Evolutionary conservation across 2,888 invertebrate genomes (phyloP).

Genomic region (Piscicola geometra): DNA sequence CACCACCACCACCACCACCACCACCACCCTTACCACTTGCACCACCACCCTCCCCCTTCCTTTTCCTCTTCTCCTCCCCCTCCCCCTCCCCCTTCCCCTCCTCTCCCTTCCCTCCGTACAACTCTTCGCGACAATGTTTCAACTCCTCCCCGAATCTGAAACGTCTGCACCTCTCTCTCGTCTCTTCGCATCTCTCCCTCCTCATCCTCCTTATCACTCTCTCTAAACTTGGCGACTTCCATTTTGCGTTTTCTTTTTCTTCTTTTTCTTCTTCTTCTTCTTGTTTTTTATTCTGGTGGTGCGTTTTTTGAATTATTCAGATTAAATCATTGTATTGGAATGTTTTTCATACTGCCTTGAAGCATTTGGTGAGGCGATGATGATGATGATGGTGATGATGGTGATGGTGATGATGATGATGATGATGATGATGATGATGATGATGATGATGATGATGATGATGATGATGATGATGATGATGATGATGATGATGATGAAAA

Average conservation of each 20-base stretch:
- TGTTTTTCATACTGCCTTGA: no score
- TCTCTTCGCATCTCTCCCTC: neutral
- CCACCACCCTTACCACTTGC: neutral
- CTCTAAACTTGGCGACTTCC: neutral
- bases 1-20: neutral
- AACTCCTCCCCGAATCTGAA: no score
- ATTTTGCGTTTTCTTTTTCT: neutral
- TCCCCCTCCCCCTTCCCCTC: neutral
- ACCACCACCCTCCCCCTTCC: neutral
- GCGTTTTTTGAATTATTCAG: no score
- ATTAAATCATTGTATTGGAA: no score
- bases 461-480: constrained; percentile 34
- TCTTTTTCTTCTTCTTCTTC: neutral
- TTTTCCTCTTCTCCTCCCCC: neutral
- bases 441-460: constrained; percentile 46
- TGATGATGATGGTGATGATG: constrained; percentile 27
- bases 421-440: constrained; percentile 59
- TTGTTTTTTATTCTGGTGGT: no score
- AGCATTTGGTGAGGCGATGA: no score
- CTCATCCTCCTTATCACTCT: neutral
- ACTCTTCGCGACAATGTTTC: no score
- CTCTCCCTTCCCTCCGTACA: no score
- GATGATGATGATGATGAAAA: constrained; percentile 33
- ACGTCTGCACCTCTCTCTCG: no score
- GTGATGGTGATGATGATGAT: constrained; percentile 59